Evolutionary conservation across 2,113 vertebrate species (phyloP).

Genomic region (Dromaius novaehollandiae): DNA sequence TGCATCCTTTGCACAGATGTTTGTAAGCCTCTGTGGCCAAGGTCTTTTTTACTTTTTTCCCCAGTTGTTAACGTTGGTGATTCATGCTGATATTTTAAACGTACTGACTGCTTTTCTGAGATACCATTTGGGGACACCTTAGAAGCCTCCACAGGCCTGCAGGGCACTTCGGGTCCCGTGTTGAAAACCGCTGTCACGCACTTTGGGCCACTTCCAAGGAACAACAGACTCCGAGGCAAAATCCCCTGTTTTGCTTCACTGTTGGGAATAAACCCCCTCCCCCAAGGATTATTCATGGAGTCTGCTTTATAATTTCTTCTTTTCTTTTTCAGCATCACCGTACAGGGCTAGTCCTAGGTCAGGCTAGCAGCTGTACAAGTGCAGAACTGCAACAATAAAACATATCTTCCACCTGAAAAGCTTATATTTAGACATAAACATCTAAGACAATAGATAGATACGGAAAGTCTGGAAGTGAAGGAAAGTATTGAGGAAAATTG

Average conservation of each 20-base stretch:
- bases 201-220: neutral
- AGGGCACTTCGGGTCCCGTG: neutral
- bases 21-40: neutral
- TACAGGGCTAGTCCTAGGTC: neutral
- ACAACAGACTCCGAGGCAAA: neutral
- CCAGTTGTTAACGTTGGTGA: fast-evolving
- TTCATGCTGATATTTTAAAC: neutral
- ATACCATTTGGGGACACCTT: fast-evolving
- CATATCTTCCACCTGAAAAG: neutral
- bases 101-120: neutral
- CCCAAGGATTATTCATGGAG: fast-evolving
- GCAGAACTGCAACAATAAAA: neutral
- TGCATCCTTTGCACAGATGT: neutral
- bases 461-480: neutral
- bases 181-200: fast-evolving
- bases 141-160: neutral
- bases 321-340: neutral
- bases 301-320: neutral
- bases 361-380: fast-evolving
- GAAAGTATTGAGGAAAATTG: neutral
- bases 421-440: neutral
- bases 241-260: neutral
- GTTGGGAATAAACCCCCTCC: neutral
- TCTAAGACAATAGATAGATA: neutral
- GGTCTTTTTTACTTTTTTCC: neutral